A percentile compares a stretch with the other conserved stretches of the same genome.
Evolutionary conservation across 2,797 vertebrate genomes (phyloP).

Genomic region (Acanthurus tractus): DNA sequence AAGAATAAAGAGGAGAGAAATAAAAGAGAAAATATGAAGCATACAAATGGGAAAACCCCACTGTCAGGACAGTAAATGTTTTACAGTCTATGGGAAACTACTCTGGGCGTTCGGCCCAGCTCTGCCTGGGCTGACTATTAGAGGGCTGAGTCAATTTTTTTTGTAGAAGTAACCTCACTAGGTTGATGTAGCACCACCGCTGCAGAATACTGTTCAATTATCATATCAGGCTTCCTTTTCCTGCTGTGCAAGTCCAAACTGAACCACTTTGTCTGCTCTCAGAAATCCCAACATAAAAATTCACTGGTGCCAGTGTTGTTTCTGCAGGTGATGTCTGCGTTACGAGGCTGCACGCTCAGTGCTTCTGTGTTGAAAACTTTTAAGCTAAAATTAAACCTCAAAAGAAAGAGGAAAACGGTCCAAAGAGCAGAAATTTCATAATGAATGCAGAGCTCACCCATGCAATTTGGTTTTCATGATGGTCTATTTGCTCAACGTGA

Average conservation of each 20-base stretch:
- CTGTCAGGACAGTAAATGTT: conserved; percentile 62
- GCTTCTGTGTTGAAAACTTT: not conserved
- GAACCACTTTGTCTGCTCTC: conserved; percentile 25
- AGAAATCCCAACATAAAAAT: conserved; percentile 17
- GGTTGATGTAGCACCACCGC: conserved; percentile 48
- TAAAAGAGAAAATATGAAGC: conserved; percentile 45
- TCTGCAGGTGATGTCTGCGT: conserved; percentile 12
- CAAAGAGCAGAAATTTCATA: not conserved
- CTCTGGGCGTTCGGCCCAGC: conserved; percentile 61
- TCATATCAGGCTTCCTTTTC: conserved; percentile 29
- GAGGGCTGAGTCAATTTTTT: conserved; percentile 39
- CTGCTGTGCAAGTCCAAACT: conserved; percentile 16
- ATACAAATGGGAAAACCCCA: conserved; percentile 59
- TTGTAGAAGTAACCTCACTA: conserved; percentile 37
- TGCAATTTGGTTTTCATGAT: not conserved
- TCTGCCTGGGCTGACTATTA: conserved; percentile 34
- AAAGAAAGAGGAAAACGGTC: not conserved
- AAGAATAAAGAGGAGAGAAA: conserved; percentile 38
- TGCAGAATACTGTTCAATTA: conserved; percentile 33
- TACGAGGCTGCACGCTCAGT: not conserved
- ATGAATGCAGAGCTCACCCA: not conserved
- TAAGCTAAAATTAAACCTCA: not conserved
- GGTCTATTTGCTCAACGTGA: not conserved
- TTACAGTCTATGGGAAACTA: conserved; percentile 63
- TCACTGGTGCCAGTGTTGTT: not conserved